Conservation (phyloP, 1,140 invertebrate species). For the Eciton burchellii region DNA sequence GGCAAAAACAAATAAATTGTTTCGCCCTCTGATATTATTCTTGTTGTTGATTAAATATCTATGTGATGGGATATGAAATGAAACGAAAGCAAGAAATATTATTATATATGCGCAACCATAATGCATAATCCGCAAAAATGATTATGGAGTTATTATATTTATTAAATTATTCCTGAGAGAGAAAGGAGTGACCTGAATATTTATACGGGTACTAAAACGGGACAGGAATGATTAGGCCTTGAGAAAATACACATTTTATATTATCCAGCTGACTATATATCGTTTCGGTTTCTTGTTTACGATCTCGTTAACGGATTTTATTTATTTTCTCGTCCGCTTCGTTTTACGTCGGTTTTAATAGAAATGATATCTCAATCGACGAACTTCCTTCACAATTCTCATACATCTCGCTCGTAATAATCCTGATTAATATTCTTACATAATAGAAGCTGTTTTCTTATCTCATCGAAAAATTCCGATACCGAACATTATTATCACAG, state of each 20-base stretch:
- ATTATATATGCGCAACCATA: no score
- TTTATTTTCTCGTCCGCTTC: not conserved
- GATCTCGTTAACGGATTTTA: slow-evolving; percentile 14
- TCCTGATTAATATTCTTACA: slow-evolving; percentile 4
- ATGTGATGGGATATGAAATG: no score
- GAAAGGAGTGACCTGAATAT: not conserved
- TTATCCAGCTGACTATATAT: not conserved
- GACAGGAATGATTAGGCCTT: not conserved
- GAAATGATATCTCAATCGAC: not conserved
- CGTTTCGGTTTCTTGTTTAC: not conserved
- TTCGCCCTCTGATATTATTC: no score
- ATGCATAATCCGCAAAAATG: no score
- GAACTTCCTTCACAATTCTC: not conserved
- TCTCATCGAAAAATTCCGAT: not conserved
- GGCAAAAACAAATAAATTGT: not conserved
- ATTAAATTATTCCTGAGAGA: no score
- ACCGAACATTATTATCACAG: not conserved
- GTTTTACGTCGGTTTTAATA: slow-evolving; percentile 4
- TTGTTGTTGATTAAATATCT: no score
- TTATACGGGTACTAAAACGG: not conserved
- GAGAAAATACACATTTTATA: not conserved
- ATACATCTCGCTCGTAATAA: not conserved
- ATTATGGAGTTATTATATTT: no score
- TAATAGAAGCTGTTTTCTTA: not conserved
- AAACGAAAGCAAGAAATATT: no score